Conservation (phyloP, 2,888 invertebrate species). For the Rotaria magnacalcarata region DNA sequence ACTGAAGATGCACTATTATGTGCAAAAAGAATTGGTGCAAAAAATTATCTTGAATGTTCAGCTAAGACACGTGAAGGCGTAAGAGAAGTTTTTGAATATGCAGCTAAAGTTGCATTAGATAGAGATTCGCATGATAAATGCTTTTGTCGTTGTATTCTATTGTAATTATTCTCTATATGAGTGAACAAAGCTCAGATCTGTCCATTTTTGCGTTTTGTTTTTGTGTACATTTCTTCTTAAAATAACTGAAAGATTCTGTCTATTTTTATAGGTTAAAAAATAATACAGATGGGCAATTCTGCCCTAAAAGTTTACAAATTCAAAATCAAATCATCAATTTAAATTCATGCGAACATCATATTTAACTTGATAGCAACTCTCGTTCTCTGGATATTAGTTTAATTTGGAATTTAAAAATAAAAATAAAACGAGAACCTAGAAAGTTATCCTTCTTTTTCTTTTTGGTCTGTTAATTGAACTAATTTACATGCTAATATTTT, state of each 20-base stretch:
- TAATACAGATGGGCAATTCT: too few species aligned
- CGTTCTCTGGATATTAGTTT: too few species aligned
- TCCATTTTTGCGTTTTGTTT: neutral
- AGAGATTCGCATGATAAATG: neutral
- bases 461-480: too few species aligned
- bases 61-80: conserved; percentile 74
- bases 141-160: neutral
- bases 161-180: neutral
- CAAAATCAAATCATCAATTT: too few species aligned
- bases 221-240: neutral
- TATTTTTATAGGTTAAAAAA: too few species aligned
- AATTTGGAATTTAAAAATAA: too few species aligned
- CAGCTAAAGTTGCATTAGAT: conserved; percentile 83
- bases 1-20: conserved; percentile 90
- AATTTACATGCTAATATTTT: too few species aligned
- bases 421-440: too few species aligned
- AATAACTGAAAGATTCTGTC: neutral
- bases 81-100: conserved; percentile 96
- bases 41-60: conserved; percentile 85
- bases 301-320: too few species aligned
- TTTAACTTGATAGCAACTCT: too few species aligned
- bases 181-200: neutral
- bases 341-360: too few species aligned
- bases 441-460: too few species aligned
- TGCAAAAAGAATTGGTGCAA: conserved; percentile 91